phyloP scores from a whole-genome alignment of 2,797 vertebrate genomes.

The Syndactyla subalaris region DNA sequence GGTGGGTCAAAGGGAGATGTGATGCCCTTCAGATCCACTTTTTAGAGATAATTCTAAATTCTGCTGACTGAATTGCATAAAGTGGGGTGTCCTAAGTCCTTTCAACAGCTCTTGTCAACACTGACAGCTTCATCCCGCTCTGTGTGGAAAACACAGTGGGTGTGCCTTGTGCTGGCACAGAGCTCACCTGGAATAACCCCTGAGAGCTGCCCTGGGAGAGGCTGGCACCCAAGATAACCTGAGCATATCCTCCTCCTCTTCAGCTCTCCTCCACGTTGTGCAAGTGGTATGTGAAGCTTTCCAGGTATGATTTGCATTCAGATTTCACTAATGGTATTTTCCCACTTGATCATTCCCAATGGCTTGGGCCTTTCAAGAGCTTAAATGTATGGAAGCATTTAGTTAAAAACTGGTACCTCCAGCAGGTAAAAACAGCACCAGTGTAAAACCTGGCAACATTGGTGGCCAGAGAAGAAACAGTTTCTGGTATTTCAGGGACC shows the following conservation, averaged over 20 bases:
- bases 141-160: neutral
- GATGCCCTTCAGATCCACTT: neutral
- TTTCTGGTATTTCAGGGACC: neutral
- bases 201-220: neutral
- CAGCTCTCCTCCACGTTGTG: neutral
- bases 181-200: constrained; percentile 9
- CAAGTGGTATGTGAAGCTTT: neutral
- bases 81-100: neutral
- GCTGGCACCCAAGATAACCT: neutral
- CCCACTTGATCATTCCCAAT: neutral
- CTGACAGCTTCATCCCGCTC: neutral
- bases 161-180: neutral
- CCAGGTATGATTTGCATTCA: neutral
- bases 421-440: neutral
- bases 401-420: neutral
- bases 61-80: neutral
- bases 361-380: neutral
- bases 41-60: neutral
- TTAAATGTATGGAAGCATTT: neutral
- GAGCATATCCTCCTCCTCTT: neutral
- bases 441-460: neutral
- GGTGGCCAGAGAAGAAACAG: neutral
- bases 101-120: neutral
- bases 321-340: neutral
- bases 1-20: neutral